Evolutionary conservation across 2,113 vertebrate species (phyloP).

Genomic region (Acanthochromis polyacanthus): DNA sequence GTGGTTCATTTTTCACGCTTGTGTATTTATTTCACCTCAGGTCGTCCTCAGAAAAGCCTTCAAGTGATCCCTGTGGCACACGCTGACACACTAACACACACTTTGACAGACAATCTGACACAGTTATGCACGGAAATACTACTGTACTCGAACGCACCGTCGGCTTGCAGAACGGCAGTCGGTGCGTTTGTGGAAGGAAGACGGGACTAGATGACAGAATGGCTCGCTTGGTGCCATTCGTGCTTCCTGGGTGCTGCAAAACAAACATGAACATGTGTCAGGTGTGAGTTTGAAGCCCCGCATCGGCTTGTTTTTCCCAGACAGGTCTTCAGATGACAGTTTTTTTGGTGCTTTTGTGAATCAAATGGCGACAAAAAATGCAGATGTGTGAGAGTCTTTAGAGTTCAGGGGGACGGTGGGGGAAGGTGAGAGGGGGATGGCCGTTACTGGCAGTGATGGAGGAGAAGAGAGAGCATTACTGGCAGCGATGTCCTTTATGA

Average conservation of each 20-base stretch:
- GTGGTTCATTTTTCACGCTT: not conserved
- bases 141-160: constrained; percentile 8
- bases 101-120: constrained; percentile 75
- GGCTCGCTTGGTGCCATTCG: not conserved
- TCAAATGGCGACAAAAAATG: not conserved
- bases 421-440: constrained; percentile 60
- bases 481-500: constrained; percentile 86
- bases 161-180: not conserved
- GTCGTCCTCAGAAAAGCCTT: constrained; percentile 27
- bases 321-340: no score
- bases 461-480: constrained; percentile 82
- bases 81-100: constrained; percentile 86
- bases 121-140: constrained; percentile 76
- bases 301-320: no score
- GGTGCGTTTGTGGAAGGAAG: constrained; percentile 37
- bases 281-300: no score
- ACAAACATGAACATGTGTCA: no score
- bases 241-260: not conserved
- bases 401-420: constrained; percentile 41
- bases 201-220: constrained; percentile 15
- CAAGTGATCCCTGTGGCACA: constrained; percentile 72
- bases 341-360: not conserved
- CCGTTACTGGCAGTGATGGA: constrained; percentile 86
- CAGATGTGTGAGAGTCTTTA: constrained; percentile 37
- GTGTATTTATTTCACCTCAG: constrained; percentile 16